These are phyloP conservation scores for Trissolcus japonicus DNA, from an alignment of 2,888 invertebrate species.

Conservation along the genomic window DNA sequence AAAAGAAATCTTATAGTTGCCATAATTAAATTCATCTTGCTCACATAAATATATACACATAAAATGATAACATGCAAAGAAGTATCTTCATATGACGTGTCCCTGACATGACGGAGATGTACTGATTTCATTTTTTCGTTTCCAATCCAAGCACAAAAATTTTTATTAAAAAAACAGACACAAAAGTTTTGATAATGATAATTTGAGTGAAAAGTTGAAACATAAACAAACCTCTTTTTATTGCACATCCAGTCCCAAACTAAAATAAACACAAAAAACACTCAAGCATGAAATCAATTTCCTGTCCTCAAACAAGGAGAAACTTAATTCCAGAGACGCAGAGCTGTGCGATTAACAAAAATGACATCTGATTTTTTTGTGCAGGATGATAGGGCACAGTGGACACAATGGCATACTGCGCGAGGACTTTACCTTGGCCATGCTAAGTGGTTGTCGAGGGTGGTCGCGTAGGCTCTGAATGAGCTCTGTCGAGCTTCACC, in stretches of 20 bases:
- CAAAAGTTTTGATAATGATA: background rate
- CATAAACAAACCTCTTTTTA: background rate
- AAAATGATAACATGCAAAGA: too few relatives aligned
- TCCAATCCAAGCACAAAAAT: background rate
- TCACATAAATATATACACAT: too few relatives aligned
- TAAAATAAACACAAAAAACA: background rate
- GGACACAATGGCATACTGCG: constrained; percentile 36
- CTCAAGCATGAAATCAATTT: background rate
- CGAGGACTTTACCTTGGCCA: constrained; percentile 49
- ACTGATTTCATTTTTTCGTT: background rate
- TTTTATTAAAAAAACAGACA: background rate
- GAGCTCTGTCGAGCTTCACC: background rate
- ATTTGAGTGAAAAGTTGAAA: too few relatives aligned
- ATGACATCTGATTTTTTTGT: background rate
- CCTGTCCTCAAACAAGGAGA: background rate
- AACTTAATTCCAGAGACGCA: background rate
- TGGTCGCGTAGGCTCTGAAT: constrained; percentile 1
- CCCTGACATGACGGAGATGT: background rate
- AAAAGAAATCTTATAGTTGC: too few relatives aligned
- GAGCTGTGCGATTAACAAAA: background rate
- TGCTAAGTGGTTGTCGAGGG: constrained; percentile 16
- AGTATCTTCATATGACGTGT: background rate
- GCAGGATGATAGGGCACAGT: constrained; percentile 12
- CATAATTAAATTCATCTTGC: too few relatives aligned
- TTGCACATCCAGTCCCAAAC: background rate